A percentile compares a stretch with the other conserved stretches of the same genome.
Conservation (phyloP, 1,140 invertebrate genomes). For the Amphibalanus amphitrite region DNA sequence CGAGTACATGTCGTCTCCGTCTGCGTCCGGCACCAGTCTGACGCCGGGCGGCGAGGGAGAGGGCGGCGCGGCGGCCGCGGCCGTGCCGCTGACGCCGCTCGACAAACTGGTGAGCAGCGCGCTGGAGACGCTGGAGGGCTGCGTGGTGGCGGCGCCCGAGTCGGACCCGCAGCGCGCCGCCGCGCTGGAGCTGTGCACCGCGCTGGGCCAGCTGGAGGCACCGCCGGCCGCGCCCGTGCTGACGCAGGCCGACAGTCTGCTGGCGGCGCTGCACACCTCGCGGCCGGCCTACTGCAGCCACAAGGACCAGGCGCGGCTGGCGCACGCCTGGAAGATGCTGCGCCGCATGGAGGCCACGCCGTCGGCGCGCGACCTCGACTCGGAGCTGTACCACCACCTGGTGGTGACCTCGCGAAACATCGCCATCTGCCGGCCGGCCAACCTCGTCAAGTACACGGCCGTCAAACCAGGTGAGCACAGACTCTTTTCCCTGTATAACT, state of each 20-base stretch:
- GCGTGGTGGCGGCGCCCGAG: constrained; percentile 29
- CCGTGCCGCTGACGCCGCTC: constrained; percentile 29
- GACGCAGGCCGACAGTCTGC: constrained; percentile 37
- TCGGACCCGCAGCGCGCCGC: constrained; percentile 28
- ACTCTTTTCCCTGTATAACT: too few species aligned
- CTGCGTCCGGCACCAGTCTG: constrained; percentile 5
- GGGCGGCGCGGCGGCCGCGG: constrained; percentile 11
- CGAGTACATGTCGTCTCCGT: background rate
- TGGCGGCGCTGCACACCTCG: constrained; percentile 58
- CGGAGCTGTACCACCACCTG: constrained; percentile 75
- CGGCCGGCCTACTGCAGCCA: constrained; percentile 61
- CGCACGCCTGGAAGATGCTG: constrained; percentile 45
- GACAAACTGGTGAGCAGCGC: constrained; percentile 48
- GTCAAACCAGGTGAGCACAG: constrained; percentile 19
- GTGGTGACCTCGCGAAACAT: constrained; percentile 67
- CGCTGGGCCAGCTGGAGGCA: constrained; percentile 63
- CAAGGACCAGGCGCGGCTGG: constrained; percentile 33
- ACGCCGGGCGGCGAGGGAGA: background rate
- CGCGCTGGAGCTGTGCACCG: constrained; percentile 53
- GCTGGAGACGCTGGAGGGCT: constrained; percentile 55
- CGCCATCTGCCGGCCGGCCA: constrained; percentile 60
- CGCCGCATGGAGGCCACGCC: constrained; percentile 37
- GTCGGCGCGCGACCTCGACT: constrained; percentile 51
- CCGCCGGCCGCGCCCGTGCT: constrained; percentile 48
- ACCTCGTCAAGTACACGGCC: constrained; percentile 60